Percentiles rank a stretch among this genome's conserved stretches.
Conservation (phyloP, 2,113 vertebrate genomes). For the Corythoichthys haematopterus region DNA sequence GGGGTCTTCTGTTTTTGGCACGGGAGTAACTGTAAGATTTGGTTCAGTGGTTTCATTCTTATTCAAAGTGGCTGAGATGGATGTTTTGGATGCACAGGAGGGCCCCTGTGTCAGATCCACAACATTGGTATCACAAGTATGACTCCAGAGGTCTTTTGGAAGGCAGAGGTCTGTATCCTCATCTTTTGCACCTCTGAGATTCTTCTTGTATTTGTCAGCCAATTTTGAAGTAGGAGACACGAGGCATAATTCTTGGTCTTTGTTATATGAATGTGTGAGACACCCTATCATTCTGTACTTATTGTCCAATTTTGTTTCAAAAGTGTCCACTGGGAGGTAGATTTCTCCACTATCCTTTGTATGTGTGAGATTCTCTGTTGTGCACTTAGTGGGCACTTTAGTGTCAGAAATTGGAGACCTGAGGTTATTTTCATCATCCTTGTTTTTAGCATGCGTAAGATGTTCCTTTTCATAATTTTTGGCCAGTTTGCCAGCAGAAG, state of each 20-base stretch:
- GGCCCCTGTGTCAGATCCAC: neutral
- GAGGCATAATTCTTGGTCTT: neutral
- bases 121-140: neutral
- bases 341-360: neutral
- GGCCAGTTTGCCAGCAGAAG: neutral
- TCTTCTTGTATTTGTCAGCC: neutral
- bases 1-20: constrained; percentile 9
- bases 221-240: neutral
- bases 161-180: neutral
- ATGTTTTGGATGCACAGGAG: neutral
- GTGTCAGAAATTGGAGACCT: neutral
- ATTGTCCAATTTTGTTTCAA: neutral
- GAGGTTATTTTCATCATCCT: neutral
- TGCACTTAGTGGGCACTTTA: neutral
- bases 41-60: neutral
- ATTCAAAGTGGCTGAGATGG: neutral
- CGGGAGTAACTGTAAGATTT: neutral
- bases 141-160: neutral
- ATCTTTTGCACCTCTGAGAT: neutral
- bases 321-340: neutral
- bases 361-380: neutral
- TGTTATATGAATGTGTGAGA: neutral
- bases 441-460: neutral
- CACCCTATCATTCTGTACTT: neutral
- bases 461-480: neutral